Evolutionary conservation across 2,797 vertebrate genomes (phyloP).

Genomic region (Xiphorhynchus erythropygius): DNA sequence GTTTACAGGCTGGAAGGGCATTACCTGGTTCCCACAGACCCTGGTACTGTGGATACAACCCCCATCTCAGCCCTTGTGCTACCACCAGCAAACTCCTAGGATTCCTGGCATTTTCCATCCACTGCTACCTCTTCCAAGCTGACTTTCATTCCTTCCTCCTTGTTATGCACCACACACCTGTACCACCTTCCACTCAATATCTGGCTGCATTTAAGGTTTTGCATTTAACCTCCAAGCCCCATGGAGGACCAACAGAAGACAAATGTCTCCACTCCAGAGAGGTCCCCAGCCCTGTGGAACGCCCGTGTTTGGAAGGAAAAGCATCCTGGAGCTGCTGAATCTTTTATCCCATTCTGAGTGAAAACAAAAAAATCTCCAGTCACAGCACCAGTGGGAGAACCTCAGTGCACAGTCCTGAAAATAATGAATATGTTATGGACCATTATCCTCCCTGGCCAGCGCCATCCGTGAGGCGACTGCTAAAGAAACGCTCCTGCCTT

Average conservation of each 20-base stretch:
- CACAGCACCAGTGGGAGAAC: not conserved
- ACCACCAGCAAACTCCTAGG: not conserved
- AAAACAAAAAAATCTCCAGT: not conserved
- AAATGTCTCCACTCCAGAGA: rapidly evolving
- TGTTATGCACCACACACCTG: rapidly evolving
- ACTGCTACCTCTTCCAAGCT: not conserved
- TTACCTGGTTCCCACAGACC: not conserved
- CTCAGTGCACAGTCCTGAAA: conserved; percentile 12
- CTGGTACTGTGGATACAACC: rapidly evolving
- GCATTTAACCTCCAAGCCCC: not conserved
- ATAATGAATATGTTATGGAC: conserved; percentile 41
- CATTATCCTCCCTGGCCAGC: conserved; percentile 46
- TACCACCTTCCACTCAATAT: not conserved
- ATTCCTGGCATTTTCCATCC: rapidly evolving
- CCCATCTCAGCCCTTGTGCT: not conserved
- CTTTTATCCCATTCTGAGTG: not conserved
- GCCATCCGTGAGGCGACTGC: not conserved
- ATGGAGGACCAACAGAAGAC: rapidly evolving
- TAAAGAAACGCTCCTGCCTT: not conserved
- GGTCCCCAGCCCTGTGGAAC: not conserved
- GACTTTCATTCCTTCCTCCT: not conserved
- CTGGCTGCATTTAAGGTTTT: not conserved
- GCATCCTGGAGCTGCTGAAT: not conserved
- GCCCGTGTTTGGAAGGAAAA: not conserved
- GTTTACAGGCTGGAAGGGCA: not conserved